Base-by-base conservation (phyloP, 1,140 invertebrate species). In the Physella acuta region DNA sequence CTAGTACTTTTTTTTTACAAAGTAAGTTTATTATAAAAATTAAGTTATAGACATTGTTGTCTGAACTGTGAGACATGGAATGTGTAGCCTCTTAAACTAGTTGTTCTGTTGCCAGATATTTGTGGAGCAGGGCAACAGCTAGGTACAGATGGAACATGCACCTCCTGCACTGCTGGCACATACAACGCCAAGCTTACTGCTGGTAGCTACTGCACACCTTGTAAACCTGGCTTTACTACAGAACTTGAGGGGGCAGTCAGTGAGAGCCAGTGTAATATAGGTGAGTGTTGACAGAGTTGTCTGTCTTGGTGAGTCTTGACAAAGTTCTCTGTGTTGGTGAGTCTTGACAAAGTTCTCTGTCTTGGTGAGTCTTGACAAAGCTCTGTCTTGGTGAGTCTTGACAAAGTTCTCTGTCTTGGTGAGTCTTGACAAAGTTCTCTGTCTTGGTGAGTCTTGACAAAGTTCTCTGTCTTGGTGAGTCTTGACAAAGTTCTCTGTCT, bases 91-190 rank as follows among this genome's bases (percentile, higher is more conserved):
- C n/a, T n/a, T n/a, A n/a, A n/a, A 28, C 16, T 56, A 28, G 16
- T 56, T 11, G 20, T 17, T 26, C 30, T 67, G 8, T 26, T 49
- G 20, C 8, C 36, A 58, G 66, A 68, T 51, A 2, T 81, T 30
- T 83, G 81, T 63, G 77, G 81, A 65, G 44, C 62, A 51, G 62
- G 62, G 11, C 26, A 64, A 20, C 39, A 64, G 28, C 33, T 64
- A 53, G 39, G 44, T 3, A 2, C 44, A 28, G 20, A 31, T 31
- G 62, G 44, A 31, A 51, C 39, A 3, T 64, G 62, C 44, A n/a
- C 26, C 1, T 24, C 17, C 14, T 64, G 62, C 52, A 26, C 62
- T 20, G 16, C 14, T 33, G 62, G 62, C 34, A 52, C 62, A 0
- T 64, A 51, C n/a, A 51, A 49, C 2, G 44, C 24, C 5, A 49